A percentile compares a stretch with the other conserved stretches of the same genome.
These are phyloP conservation scores for Steromphala cineraria DNA, from an alignment of 2,888 invertebrate species.

Conservation along the genomic window DNA sequence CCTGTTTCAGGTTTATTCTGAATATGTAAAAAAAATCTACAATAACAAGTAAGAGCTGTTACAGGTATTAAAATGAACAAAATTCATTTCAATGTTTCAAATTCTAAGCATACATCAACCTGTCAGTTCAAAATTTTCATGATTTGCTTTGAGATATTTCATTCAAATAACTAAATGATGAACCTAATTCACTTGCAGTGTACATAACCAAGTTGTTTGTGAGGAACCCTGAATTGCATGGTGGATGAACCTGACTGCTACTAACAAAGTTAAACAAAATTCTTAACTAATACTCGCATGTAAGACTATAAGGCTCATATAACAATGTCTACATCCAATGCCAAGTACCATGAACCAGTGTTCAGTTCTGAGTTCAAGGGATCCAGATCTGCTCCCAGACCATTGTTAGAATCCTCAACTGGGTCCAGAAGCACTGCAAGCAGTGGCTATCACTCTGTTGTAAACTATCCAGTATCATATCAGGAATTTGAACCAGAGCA, in stretches of 20 bases:
- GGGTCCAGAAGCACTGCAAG: constrained; percentile 4
- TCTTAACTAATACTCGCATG: not conserved
- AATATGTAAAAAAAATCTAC: too few relatives aligned
- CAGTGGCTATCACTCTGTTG: not conserved
- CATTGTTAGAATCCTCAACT: not conserved
- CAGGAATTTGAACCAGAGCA: not conserved
- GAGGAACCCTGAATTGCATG: not conserved
- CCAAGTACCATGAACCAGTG: constrained; percentile 1
- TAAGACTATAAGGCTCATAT: not conserved
- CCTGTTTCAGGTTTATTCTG: not conserved
- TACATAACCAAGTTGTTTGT: constrained; percentile 3
- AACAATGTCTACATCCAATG: not conserved
- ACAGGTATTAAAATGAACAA: too few relatives aligned
- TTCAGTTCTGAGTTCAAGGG: not conserved
- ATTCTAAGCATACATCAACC: too few relatives aligned
- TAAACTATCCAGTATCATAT: not conserved
- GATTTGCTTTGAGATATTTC: not conserved
- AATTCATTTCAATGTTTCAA: too few relatives aligned
- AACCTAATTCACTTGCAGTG: constrained; percentile 3
- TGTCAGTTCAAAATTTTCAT: too few relatives aligned
- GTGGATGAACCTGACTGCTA: constrained; percentile 14
- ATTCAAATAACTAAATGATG: not conserved
- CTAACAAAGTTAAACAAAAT: not conserved
- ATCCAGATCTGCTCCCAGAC: not conserved
- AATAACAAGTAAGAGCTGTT: too few relatives aligned